These are phyloP conservation scores for Orthonychiurus folsomi DNA, from an alignment of 2,888 invertebrate species.

Conservation along the genomic window DNA sequence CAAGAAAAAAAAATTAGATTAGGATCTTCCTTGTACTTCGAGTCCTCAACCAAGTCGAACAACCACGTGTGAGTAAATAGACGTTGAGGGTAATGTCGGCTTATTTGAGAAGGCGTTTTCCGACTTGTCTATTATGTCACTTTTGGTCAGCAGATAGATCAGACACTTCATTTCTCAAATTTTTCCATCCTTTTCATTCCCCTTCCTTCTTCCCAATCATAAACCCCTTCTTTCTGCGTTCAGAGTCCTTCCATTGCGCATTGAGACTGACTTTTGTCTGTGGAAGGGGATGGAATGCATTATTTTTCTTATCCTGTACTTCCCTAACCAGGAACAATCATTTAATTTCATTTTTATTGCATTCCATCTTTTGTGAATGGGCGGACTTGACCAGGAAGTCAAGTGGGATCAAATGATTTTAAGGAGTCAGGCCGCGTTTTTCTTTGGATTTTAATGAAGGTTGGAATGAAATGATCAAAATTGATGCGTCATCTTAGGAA, in stretches of 20 bases:
- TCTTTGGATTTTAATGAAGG: too few species aligned
- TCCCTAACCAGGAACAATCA: background rate
- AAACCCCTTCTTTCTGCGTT: background rate
- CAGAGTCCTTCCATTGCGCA: background rate
- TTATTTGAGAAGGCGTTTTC: slow-evolving; percentile 30
- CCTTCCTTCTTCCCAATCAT: slow-evolving; percentile 2
- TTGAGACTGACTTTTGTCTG: too few species aligned
- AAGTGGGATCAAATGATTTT: too few species aligned
- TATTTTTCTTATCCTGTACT: background rate
- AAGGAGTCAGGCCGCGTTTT: too few species aligned
- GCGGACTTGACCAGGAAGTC: too few species aligned
- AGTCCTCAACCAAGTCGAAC: too few species aligned
- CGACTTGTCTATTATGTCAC: slow-evolving; percentile 32
- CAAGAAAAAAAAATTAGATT: background rate
- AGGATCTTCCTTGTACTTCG: too few species aligned
- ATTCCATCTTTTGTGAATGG: background rate
- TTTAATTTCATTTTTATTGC: background rate
- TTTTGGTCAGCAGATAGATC: slow-evolving; percentile 27
- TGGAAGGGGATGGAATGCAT: too few species aligned
- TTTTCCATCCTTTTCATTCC: slow-evolving; percentile 13
- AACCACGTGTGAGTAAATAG: slow-evolving; percentile 21
- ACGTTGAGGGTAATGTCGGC: slow-evolving; percentile 27
- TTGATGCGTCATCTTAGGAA: background rate
- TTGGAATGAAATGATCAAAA: too few species aligned
- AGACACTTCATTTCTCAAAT: slow-evolving; percentile 32